A percentile compares a stretch with the other conserved stretches of the same genome.
Conservation (phyloP, 2,888 invertebrate genomes). For the Atherix ibis region DNA sequence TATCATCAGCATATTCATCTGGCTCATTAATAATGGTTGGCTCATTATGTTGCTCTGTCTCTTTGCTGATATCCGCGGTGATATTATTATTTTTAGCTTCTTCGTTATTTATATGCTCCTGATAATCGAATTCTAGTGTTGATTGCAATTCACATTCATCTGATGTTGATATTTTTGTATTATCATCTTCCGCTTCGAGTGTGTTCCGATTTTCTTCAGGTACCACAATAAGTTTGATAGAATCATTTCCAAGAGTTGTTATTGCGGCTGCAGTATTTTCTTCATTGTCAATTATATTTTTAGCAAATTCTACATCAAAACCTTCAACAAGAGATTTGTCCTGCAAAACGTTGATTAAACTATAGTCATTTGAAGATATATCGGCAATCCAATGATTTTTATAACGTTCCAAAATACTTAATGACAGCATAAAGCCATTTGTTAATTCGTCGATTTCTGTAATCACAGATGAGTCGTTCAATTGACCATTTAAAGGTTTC, state of each 20-base stretch:
- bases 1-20: not conserved
- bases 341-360: slow-evolving; percentile 20
- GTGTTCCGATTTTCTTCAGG: too few relatives aligned
- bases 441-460: slow-evolving; percentile 8
- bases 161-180: too few relatives aligned
- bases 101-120: not conserved
- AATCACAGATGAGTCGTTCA: slow-evolving; percentile 10
- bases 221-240: not conserved
- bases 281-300: slow-evolving; percentile 20
- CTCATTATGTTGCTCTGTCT: too few relatives aligned
- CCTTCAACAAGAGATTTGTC: slow-evolving; percentile 18
- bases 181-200: too few relatives aligned
- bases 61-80: not conserved
- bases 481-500: slow-evolving; percentile 13
- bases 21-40: too few relatives aligned
- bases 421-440: slow-evolving; percentile 8
- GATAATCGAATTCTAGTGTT: not conserved
- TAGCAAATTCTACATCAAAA: slow-evolving; percentile 23
- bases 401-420: slow-evolving; percentile 11
- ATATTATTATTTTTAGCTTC: not conserved
- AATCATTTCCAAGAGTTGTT: not conserved
- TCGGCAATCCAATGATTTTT: slow-evolving; percentile 10
- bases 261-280: not conserved
- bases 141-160: not conserved
- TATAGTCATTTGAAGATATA: slow-evolving; percentile 14